Conservation (phyloP, 2,797 vertebrate genomes). For the Anabas testudineus region DNA sequence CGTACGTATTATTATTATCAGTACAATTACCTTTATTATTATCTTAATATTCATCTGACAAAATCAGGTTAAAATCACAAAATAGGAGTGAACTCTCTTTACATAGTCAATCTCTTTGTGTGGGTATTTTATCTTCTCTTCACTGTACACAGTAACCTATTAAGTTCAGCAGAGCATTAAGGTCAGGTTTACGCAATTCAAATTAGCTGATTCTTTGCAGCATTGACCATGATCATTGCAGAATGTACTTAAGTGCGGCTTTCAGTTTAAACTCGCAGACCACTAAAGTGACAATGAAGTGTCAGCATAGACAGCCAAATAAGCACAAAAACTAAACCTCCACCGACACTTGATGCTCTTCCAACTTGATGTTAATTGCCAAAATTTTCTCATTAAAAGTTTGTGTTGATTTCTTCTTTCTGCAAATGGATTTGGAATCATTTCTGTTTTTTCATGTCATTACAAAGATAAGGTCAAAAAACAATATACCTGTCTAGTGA, state of each 20-base stretch:
- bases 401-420: slow-evolving; percentile 14
- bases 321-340: background rate
- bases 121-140: background rate
- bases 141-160: too few species aligned
- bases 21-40: too few species aligned
- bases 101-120: background rate
- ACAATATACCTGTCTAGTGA: slow-evolving; percentile 17
- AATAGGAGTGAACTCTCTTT: background rate
- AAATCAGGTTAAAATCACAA: slow-evolving; percentile 17
- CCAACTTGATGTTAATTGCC: background rate
- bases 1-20: background rate
- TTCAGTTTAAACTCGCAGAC: background rate
- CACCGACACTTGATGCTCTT: background rate
- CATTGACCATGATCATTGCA: background rate
- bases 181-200: background rate
- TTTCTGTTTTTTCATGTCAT: slow-evolving; percentile 8
- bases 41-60: slow-evolving; percentile 14
- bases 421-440: slow-evolving; percentile 22
- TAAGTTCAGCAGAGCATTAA: background rate
- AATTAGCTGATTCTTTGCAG: background rate
- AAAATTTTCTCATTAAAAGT: slow-evolving; percentile 15
- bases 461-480: slow-evolving; percentile 19
- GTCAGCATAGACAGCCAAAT: background rate
- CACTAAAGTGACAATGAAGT: background rate
- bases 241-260: background rate